Evolutionary conservation across 1,140 invertebrate genomes (phyloP).

Genomic region (Musca vetustissima): DNA sequence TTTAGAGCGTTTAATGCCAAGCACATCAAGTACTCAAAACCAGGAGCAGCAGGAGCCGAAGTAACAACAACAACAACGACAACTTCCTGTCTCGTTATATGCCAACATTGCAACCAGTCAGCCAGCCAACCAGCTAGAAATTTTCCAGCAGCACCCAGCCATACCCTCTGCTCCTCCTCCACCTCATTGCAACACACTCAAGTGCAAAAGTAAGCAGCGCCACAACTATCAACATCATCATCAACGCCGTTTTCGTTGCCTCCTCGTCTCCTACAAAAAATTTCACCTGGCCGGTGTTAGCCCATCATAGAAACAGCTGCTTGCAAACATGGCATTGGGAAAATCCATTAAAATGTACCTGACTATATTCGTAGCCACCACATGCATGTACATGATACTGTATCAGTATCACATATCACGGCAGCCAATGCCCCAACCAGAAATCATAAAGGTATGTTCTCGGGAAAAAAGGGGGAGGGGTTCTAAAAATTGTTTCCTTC

Average conservation of each 20-base stretch:
- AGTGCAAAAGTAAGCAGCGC: slow-evolving; percentile 1
- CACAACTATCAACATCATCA: background rate
- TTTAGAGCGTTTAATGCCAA: no score
- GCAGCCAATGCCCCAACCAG: slow-evolving; percentile 38
- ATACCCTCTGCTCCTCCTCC: no score
- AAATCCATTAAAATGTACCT: slow-evolving; percentile 57
- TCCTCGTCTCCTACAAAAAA: background rate
- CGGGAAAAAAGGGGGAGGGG: no score
- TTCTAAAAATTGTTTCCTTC: background rate
- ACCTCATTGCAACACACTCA: background rate
- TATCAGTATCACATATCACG: slow-evolving; percentile 54
- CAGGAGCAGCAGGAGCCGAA: no score
- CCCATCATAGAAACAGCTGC: background rate
- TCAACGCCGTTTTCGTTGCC: background rate
- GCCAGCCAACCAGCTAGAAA: no score
- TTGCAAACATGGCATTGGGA: slow-evolving; percentile 46
- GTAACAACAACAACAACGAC: no score
- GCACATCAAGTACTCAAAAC: no score
- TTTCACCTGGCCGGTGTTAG: background rate
- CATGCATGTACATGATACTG: slow-evolving; percentile 54
- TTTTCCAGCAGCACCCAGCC: no score
- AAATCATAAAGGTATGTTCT: slow-evolving; percentile 47
- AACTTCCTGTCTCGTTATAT: no score
- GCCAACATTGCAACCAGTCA: no score
- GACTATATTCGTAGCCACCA: slow-evolving; percentile 54